Conservation (phyloP, 2,113 vertebrate species). For the Amazona vittata region DNA sequence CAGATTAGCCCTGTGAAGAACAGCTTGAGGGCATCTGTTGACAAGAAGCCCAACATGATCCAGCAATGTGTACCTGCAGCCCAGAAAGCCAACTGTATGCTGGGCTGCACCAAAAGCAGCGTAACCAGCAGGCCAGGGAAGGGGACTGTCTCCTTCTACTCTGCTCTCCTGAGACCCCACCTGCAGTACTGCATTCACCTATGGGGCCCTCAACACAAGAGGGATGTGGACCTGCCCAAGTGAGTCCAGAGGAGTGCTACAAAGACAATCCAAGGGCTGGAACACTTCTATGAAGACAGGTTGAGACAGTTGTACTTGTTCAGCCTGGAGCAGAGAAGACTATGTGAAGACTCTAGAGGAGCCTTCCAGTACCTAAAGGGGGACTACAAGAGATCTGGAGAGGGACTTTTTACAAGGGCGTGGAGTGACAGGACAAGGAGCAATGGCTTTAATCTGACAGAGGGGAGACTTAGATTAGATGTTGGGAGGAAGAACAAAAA, state of each 20-base stretch:
- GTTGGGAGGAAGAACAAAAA: neutral
- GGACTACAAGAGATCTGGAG: neutral
- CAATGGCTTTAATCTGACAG: no score
- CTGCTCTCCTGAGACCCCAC: neutral
- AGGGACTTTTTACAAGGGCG: neutral
- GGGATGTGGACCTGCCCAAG: neutral
- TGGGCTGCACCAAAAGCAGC: neutral
- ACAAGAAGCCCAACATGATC: neutral
- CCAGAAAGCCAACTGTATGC: neutral
- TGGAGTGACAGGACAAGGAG: no score
- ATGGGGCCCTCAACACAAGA: neutral
- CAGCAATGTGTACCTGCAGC: neutral
- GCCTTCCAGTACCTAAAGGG: neutral
- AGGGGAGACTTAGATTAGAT: neutral
- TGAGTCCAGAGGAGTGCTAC: neutral
- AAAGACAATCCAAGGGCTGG: neutral
- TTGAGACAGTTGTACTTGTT: neutral
- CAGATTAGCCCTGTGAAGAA: neutral
- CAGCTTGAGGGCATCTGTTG: neutral
- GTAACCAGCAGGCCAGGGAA: neutral
- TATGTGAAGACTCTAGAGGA: neutral
- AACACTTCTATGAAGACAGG: neutral
- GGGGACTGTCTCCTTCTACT: neutral
- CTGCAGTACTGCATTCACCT: neutral
- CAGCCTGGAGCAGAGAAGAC: neutral